phyloP scores from a whole-genome alignment of 2,888 invertebrate species.

The Ophioninae sp. region DNA sequence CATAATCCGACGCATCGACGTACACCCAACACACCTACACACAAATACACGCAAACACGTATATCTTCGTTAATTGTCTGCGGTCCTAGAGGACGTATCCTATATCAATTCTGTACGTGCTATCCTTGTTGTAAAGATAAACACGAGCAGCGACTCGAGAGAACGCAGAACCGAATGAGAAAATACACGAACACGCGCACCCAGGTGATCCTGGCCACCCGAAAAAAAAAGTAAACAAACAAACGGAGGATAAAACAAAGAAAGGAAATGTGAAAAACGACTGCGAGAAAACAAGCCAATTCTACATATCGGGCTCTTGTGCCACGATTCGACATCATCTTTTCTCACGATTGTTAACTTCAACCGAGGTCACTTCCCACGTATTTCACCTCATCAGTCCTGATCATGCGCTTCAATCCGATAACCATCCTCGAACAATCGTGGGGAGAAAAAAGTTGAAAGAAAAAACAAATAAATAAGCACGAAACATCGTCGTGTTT shows the following conservation, averaged over 20 bases:
- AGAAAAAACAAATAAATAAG: conserved; percentile 23
- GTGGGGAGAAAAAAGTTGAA: conserved; percentile 12
- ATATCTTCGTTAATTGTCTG: conserved; percentile 31
- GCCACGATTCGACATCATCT: conserved; percentile 42
- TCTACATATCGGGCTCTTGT: conserved; percentile 53
- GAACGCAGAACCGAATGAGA: conserved; percentile 10
- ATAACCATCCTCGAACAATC: neutral
- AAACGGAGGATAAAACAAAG: too few relatives aligned
- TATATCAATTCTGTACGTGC: conserved; percentile 15
- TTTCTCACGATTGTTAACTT: conserved; percentile 18
- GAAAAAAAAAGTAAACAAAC: conserved; percentile 12
- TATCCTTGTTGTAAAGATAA: conserved; percentile 17
- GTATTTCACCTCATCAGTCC: conserved; percentile 15
- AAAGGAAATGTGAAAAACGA: conserved; percentile 12
- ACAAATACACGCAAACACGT: neutral
- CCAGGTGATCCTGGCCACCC: conserved; percentile 49
- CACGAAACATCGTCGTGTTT: conserved; percentile 39
- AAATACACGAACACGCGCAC: conserved; percentile 25
- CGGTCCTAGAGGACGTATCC: conserved; percentile 18
- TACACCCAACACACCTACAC: conserved; percentile 21
- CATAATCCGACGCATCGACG: conserved; percentile 20
- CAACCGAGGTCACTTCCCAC: conserved; percentile 47
- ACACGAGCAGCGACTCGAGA: conserved; percentile 6
- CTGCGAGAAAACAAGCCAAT: conserved; percentile 32
- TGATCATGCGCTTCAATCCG: neutral